Evolutionary conservation across 2,797 vertebrate genomes (phyloP).

Genomic region (Darevskia nairensis): DNA sequence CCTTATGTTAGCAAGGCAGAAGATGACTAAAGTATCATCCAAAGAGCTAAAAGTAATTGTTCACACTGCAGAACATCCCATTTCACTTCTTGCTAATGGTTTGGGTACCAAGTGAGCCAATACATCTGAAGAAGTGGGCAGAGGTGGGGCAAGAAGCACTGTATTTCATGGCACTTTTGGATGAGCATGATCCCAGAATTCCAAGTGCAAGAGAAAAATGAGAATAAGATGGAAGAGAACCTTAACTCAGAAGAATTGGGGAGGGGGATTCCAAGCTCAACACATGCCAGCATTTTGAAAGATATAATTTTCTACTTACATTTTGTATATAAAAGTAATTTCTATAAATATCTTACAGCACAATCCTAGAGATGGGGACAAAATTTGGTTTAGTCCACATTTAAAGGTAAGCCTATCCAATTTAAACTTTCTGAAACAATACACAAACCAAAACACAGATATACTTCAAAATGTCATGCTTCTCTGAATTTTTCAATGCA

Average conservation of each 20-base stretch:
- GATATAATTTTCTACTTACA: background rate
- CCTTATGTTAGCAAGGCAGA: background rate
- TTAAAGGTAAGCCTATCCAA: too few species aligned
- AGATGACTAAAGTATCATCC: background rate
- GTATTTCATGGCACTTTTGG: background rate
- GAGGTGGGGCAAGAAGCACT: background rate
- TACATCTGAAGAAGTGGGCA: background rate
- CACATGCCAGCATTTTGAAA: background rate
- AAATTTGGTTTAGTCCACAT: too few species aligned
- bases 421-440: too few species aligned
- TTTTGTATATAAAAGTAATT: background rate
- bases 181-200: background rate
- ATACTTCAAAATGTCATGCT: too few species aligned
- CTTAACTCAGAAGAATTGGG: background rate
- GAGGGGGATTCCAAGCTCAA: too few species aligned
- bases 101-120: background rate
- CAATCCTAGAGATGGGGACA: too few species aligned
- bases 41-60: background rate
- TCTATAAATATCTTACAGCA: background rate
- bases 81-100: background rate
- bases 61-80: background rate
- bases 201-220: background rate
- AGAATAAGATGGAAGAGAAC: background rate
- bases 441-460: too few species aligned
- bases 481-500: too few species aligned